Base-by-base conservation (phyloP, 2,888 invertebrate genomes). In the Abscondita cerata region DNA sequence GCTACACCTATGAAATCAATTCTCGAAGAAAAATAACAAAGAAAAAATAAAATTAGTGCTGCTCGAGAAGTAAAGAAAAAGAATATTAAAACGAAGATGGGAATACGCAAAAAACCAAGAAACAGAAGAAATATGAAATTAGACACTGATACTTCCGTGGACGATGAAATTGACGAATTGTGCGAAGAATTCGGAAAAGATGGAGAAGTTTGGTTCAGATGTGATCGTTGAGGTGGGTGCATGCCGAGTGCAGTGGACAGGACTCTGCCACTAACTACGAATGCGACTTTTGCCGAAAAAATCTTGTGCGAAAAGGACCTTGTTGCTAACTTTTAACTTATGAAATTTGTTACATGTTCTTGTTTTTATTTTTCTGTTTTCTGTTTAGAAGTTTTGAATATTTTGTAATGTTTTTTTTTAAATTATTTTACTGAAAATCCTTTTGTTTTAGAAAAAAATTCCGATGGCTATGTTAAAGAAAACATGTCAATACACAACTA, bases 171-270 rank as follows among this genome's bases (percentile, higher is more conserved):
- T 25, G 6, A 25, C 25, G 25, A 36, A 12, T n/a, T n/a, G n/a
- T n/a, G n/a, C n/a, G n/a, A n/a, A n/a, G n/a, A n/a, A n/a, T n/a
- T n/a, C 11, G 18, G 44, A 15, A 44, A 19, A 19, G 6, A 44
- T 44, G 16, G 16, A 44, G 18, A 44, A 44, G 19, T 44, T 15
- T 44, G 18, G 44, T 44, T 18, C n/a, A 18, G 44, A 16, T 44
- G 44, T 44, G 18, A 18, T 18, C 8, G 11, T 15, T 44, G 44
- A 6, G 44, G 44, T 44, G 41, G 41, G 41, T 16, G 3, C 41
- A 41, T 16, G n/a, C 13, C 41, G 3, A 41, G 8, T 44, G 18
- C 19, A 44, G 44, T 19, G 44, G 16, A 18, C 19, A 18, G 16
- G 18, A 44, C 18, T 44, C 44, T 16, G 18, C 44, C 11, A 19